Evolutionary conservation across 2,113 vertebrate genomes (phyloP).

Genomic region (Numenius arquata): DNA sequence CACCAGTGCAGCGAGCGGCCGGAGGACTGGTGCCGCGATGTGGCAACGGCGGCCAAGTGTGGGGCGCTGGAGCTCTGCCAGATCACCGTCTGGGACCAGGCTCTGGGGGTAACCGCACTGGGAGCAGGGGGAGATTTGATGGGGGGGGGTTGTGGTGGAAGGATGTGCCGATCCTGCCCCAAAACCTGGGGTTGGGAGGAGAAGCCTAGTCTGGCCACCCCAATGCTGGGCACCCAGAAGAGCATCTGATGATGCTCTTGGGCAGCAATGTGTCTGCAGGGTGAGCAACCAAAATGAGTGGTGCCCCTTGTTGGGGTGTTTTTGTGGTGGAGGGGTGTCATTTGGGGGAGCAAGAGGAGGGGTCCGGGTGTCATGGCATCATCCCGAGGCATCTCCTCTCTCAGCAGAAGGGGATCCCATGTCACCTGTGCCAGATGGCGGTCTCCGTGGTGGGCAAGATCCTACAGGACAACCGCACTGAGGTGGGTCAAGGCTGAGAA

Average conservation of each 20-base stretch:
- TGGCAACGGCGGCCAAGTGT: constrained; percentile 82
- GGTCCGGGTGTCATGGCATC: rapidly evolving
- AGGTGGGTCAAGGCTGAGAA: constrained; percentile 71
- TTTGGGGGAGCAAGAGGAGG: background rate
- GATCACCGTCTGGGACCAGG: constrained; percentile 83
- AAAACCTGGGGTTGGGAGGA: rapidly evolving
- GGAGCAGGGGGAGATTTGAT: background rate
- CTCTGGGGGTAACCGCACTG: constrained; percentile 72
- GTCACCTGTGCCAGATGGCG: constrained; percentile 86
- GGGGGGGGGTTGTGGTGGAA: background rate
- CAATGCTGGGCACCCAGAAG: background rate
- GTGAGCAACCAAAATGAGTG: rapidly evolving
- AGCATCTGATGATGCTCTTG: background rate
- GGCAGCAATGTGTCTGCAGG: background rate
- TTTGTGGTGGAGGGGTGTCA: background rate
- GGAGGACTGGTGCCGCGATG: constrained; percentile 87
- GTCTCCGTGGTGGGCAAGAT: constrained; percentile 77
- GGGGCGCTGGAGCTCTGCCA: constrained; percentile 84
- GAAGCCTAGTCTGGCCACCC: background rate
- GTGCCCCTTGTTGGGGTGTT: background rate
- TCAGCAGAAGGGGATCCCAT: constrained; percentile 84
- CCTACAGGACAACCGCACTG: constrained; percentile 85
- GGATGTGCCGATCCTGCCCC: background rate
- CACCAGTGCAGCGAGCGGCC: constrained; percentile 82
- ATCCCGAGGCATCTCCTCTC: rapidly evolving